A percentile compares a stretch with the other conserved stretches of the same genome.
Evolutionary conservation across 2,113 vertebrate genomes (phyloP).

Genomic region (Brachypodius melanocephalos): DNA sequence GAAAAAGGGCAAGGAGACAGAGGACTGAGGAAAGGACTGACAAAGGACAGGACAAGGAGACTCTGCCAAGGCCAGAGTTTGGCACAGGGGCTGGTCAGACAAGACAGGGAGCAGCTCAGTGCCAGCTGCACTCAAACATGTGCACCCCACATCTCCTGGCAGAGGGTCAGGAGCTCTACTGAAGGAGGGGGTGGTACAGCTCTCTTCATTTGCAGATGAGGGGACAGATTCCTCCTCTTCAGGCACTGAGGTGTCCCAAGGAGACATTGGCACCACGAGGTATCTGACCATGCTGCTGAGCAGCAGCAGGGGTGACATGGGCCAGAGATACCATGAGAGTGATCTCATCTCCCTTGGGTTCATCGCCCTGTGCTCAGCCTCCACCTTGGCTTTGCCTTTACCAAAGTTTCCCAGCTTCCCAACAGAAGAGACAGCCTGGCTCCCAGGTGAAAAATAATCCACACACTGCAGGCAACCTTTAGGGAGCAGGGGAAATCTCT

Average conservation of each 20-base stretch:
- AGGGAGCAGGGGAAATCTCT: not conserved
- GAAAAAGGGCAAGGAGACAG: not conserved
- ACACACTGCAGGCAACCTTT: not conserved
- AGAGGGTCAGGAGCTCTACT: not conserved
- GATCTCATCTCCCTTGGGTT: not conserved
- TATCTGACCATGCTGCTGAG: not conserved
- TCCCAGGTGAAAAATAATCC: not conserved
- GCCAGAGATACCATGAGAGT: not conserved
- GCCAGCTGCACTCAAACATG: not conserved
- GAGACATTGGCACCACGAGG: not conserved
- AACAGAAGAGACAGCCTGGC: not conserved
- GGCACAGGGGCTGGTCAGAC: not conserved
- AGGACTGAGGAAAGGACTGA: not conserved
- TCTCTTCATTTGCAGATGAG: not conserved
- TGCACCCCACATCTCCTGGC: accelerated
- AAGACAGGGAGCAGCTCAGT: not conserved
- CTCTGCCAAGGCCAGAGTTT: not conserved
- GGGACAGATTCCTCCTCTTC: not conserved
- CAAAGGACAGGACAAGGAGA: not conserved
- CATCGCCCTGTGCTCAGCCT: not conserved
- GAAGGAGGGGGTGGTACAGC: not conserved
- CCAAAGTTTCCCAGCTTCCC: not conserved
- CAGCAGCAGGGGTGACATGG: not conserved
- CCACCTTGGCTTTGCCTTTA: not conserved
- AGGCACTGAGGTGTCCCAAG: not conserved